Conservation (phyloP, 1,140 invertebrate species). For the Macrotrachela quadricornifera region DNA sequence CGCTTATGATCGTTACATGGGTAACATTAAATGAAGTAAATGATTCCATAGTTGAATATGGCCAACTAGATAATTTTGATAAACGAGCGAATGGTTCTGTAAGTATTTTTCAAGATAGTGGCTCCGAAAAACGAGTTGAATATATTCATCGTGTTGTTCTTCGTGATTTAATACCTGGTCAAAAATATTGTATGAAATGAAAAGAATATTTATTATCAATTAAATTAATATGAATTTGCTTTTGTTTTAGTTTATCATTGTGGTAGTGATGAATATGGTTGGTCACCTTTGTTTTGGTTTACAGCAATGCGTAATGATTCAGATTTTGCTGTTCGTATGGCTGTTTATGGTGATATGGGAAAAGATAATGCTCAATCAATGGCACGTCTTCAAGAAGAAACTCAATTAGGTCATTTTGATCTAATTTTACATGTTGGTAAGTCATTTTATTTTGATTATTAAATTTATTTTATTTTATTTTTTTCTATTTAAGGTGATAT, state of each 20-base stretch:
- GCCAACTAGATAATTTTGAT: constrained; percentile 25
- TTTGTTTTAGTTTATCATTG: constrained; percentile 48
- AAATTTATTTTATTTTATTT: too few relatives aligned
- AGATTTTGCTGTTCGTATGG: constrained; percentile 53
- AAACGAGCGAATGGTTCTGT: constrained; percentile 35
- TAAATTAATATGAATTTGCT: too few relatives aligned
- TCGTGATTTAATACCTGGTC: constrained; percentile 36
- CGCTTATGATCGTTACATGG: constrained; percentile 63
- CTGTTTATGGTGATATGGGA: constrained; percentile 74
- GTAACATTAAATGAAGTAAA: constrained; percentile 49
- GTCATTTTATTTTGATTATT: too few relatives aligned
- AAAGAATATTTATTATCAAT: too few relatives aligned
- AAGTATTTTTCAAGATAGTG: constrained; percentile 54
- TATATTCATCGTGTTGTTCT: constrained; percentile 57
- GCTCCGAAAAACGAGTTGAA: constrained; percentile 40
- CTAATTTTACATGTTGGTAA: constrained; percentile 63
- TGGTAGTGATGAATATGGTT: constrained; percentile 47
- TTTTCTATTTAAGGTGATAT: constrained; percentile 32
- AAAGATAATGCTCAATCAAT: constrained; percentile 63
- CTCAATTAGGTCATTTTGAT: constrained; percentile 55
- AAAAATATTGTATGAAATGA: constrained; percentile 33
- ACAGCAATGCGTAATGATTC: constrained; percentile 37
- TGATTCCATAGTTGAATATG: constrained; percentile 52
- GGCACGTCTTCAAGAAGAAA: constrained; percentile 53
- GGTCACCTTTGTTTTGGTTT: constrained; percentile 56